Conservation (phyloP, 30 jellyfish, hydroid and myxozoan genomes). For the Cassiopea andromeda region DNA sequence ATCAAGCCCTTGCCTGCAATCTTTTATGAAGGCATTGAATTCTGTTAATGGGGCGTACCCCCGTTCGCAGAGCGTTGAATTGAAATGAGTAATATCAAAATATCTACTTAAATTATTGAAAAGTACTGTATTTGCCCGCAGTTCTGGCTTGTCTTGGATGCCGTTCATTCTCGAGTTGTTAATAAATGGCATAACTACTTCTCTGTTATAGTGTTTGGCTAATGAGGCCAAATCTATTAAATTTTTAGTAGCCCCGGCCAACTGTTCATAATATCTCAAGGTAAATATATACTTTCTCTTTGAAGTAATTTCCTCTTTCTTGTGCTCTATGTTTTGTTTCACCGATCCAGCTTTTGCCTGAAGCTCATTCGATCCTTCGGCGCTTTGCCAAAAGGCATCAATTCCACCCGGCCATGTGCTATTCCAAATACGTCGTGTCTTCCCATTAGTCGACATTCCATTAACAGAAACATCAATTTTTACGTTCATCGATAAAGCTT, state of each 20-base stretch:
- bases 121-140: slow-evolving; percentile 2
- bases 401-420: background rate
- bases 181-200: slow-evolving; percentile 87
- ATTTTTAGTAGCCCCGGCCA: slow-evolving; percentile 87
- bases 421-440: background rate
- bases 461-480: background rate
- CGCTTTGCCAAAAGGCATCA: background rate
- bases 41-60: slow-evolving; percentile 86
- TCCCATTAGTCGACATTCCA: background rate
- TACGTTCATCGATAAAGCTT: background rate
- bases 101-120: slow-evolving; percentile 76
- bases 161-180: slow-evolving; percentile 94
- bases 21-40: slow-evolving; percentile 60
- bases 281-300: slow-evolving; percentile 68
- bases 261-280: slow-evolving; percentile 89
- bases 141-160: slow-evolving; percentile 52
- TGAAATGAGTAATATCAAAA: slow-evolving; percentile 71
- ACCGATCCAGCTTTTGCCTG: background rate
- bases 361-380: background rate
- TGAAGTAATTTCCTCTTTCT: background rate
- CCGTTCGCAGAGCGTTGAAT: slow-evolving; percentile 73
- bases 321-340: background rate
- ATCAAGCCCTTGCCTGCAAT: slow-evolving; percentile 71
- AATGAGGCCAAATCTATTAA: slow-evolving; percentile 84
- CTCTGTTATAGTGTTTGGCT: slow-evolving; percentile 79